These are phyloP conservation scores for Hystrix cristata DNA, from an alignment of 2,113 vertebrate genomes.

Conservation along the genomic window DNA sequence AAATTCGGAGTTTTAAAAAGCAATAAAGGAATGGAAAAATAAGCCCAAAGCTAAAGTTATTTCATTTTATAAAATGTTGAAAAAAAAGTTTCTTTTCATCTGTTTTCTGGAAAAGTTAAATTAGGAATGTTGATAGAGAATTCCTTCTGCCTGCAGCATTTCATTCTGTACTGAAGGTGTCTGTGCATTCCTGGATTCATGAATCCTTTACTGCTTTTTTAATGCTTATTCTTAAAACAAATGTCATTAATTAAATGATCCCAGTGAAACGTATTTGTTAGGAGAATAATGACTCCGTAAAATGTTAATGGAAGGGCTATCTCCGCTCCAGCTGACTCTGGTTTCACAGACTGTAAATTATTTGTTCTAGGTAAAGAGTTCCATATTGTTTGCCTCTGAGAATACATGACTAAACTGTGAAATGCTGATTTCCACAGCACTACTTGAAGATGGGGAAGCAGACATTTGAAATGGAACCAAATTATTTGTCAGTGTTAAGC, in stretches of 20 bases:
- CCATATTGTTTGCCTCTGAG: neutral
- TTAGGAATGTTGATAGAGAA: constrained; percentile 43
- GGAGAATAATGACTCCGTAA: constrained; percentile 56
- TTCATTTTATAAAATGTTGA: constrained; percentile 53
- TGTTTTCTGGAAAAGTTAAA: constrained; percentile 38
- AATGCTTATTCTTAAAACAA: constrained; percentile 61
- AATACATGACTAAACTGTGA: neutral
- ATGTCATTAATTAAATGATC: constrained; percentile 69
- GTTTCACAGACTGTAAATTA: constrained; percentile 25
- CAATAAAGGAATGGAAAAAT: constrained; percentile 59
- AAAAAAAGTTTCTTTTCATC: neutral
- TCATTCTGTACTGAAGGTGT: constrained; percentile 30
- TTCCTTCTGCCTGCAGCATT: constrained; percentile 19
- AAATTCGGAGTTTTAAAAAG: constrained; percentile 60
- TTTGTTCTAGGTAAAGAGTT: constrained; percentile 40
- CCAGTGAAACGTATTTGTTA: constrained; percentile 46
- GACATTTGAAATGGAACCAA: neutral
- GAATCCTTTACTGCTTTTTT: constrained; percentile 22
- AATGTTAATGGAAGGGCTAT: constrained; percentile 22
- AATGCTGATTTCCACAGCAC: constrained; percentile 36
- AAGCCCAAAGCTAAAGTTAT: constrained; percentile 47
- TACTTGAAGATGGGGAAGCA: constrained; percentile 29
- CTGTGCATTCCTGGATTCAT: constrained; percentile 1
- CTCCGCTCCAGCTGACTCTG: neutral
- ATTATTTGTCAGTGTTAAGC: neutral